These are phyloP conservation scores for Hirundichthys speculiger DNA, from an alignment of 2,113 vertebrate species.

Conservation along the genomic window DNA sequence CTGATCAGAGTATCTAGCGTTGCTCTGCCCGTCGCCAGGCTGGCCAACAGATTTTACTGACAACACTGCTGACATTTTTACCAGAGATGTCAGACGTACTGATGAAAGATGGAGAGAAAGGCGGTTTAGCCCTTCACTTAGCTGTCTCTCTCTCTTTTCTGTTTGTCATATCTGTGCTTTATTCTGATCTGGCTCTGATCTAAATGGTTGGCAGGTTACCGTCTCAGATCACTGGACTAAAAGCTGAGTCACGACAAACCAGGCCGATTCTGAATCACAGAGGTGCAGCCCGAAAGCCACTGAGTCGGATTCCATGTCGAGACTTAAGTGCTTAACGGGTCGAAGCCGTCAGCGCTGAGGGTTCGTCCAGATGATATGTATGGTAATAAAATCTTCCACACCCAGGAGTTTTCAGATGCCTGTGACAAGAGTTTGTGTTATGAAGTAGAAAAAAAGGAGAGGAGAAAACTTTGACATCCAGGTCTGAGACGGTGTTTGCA, in stretches of 20 bases:
- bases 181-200: slow-evolving; percentile 5
- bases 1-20: slow-evolving; percentile 33
- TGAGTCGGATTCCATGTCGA: slow-evolving; percentile 5
- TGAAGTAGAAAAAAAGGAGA: too few species aligned
- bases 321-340: background rate
- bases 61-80: slow-evolving; percentile 27
- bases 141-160: background rate
- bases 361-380: background rate
- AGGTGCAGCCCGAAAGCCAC: background rate
- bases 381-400: too few species aligned
- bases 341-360: background rate
- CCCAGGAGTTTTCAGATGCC: too few species aligned
- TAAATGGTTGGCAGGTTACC: slow-evolving; percentile 12
- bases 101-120: background rate
- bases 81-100: slow-evolving; percentile 13
- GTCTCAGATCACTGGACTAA: slow-evolving; percentile 19
- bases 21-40: slow-evolving; percentile 1
- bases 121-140: background rate
- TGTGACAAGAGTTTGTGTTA: too few species aligned
- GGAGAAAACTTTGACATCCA: too few species aligned
- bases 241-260: slow-evolving; percentile 23
- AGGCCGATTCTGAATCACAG: slow-evolving; percentile 5
- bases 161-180: too few species aligned
- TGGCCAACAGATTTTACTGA: slow-evolving; percentile 9
- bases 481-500: too few species aligned